Evolutionary conservation across 2,888 invertebrate species (phyloP), one percentile per base, ranked within the genome.

Genomic region (Chrysodeixis includens): DNA sequence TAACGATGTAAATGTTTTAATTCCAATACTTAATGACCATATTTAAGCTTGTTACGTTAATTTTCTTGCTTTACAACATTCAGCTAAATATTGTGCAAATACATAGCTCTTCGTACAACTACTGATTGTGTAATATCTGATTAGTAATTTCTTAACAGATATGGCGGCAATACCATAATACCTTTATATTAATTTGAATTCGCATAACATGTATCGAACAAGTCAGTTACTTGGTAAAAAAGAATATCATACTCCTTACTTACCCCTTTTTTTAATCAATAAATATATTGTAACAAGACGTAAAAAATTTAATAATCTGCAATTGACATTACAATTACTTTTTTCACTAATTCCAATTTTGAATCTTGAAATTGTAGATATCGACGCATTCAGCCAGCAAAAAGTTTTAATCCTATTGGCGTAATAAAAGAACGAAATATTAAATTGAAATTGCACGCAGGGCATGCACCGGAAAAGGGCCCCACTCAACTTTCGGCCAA

Each of bases 391-490:
- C 10, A 32, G 32, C 32, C 9, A 32, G 32, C 32, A 32, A 32
- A 10, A 32, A 10, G 2, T 32, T 9, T 32, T 10, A 10, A 35
- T 1, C 0, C 12, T 12, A 35, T 12, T 73, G 54, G 77, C 35
- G 57, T 62, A 62, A 66, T 55, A 40, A 12, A 35, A 12, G 12
- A 52, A 44, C 26, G 20, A 59, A 59, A 76, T 76, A 54, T 40
- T 20, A 57, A 16, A 60, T 68, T 71, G 12, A 66, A 66, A 64
- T 62, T 73, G 63, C 63, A 74, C 62, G 60, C 62, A 60, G 66
- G 49, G 83, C 78, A 52, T 83, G 82, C 88, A 90, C 92, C 93
- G 93, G 93, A 93, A 93, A 90, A 90, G 88, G 93, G 91, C 82
- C 87, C 88, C 90, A 88, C 89, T 90, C 90, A 90, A 90, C 90